Conservation (phyloP, 1,140 invertebrate species). For the Drosophila orena region DNA sequence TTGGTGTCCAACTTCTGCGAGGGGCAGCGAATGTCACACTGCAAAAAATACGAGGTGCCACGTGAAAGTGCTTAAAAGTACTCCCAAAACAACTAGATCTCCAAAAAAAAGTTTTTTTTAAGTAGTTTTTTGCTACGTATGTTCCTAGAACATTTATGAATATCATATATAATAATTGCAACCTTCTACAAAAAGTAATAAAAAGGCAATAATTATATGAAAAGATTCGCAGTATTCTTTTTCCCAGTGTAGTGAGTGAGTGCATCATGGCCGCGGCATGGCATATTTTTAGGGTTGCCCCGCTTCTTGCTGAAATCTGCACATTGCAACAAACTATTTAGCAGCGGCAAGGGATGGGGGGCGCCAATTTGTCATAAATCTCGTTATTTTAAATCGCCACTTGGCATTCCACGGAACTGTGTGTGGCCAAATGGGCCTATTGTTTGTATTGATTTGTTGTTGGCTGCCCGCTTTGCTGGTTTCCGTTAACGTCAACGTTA, state of each 20-base stretch:
- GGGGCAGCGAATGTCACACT: not conserved
- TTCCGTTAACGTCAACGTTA: slow-evolving; percentile 41
- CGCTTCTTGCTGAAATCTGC: slow-evolving; percentile 22
- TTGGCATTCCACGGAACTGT: slow-evolving; percentile 30
- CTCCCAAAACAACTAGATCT: too few relatives aligned
- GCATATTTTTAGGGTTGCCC: slow-evolving; percentile 75
- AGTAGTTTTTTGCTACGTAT: too few relatives aligned
- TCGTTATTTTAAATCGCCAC: slow-evolving; percentile 79
- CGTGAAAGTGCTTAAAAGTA: too few relatives aligned
- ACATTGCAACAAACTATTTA: slow-evolving; percentile 69
- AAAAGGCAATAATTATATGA: too few relatives aligned
- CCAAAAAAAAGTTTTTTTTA: too few relatives aligned
- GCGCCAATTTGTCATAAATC: slow-evolving; percentile 82
- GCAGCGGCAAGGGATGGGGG: slow-evolving; percentile 17
- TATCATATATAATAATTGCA: too few relatives aligned
- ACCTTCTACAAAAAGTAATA: too few relatives aligned
- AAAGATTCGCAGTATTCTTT: not conserved
- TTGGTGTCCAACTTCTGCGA: slow-evolving; percentile 2
- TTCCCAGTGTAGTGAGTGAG: slow-evolving; percentile 5
- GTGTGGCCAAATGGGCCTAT: slow-evolving; percentile 5
- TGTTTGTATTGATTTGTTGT: slow-evolving; percentile 59
- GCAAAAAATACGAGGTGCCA: not conserved
- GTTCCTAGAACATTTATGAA: too few relatives aligned
- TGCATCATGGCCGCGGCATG: slow-evolving; percentile 22
- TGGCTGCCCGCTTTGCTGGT: slow-evolving; percentile 17